Conservation (phyloP, 2,888 invertebrate genomes). For the Diaperis boleti region DNA sequence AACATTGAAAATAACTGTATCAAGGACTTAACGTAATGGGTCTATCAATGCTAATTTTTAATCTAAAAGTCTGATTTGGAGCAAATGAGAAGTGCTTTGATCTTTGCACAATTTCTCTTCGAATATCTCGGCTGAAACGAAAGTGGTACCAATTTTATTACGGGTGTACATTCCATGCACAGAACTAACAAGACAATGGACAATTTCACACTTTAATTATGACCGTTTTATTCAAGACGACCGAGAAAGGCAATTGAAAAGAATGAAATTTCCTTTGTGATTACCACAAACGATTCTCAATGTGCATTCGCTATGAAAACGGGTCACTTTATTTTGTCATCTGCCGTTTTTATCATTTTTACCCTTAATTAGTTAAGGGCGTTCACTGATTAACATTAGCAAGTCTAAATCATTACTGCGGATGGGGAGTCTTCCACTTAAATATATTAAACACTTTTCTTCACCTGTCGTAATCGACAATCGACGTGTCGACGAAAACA, state of each 20-base stretch:
- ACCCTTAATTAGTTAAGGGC: too few relatives aligned
- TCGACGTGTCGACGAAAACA: slow-evolving; percentile 5
- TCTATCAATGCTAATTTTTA: slow-evolving; percentile 16
- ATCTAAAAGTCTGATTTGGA: slow-evolving; percentile 10
- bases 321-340: too few relatives aligned
- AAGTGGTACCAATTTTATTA: slow-evolving; percentile 4
- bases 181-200: slow-evolving; percentile 11
- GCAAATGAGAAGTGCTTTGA: neutral
- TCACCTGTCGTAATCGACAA: slow-evolving; percentile 27
- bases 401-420: too few relatives aligned
- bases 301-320: neutral
- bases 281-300: neutral
- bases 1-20: neutral
- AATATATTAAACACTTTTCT: slow-evolving; percentile 23
- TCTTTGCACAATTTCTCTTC: neutral
- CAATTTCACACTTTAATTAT: slow-evolving; percentile 28
- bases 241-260: slow-evolving; percentile 12
- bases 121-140: too few relatives aligned
- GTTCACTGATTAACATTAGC: too few relatives aligned
- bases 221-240: slow-evolving; percentile 7
- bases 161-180: neutral
- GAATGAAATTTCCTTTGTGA: slow-evolving; percentile 5
- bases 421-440: too few relatives aligned
- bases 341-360: too few relatives aligned
- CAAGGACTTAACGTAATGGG: slow-evolving; percentile 4